Conservation (phyloP, 2,888 invertebrate species). For the Drosophila anceps region DNA sequence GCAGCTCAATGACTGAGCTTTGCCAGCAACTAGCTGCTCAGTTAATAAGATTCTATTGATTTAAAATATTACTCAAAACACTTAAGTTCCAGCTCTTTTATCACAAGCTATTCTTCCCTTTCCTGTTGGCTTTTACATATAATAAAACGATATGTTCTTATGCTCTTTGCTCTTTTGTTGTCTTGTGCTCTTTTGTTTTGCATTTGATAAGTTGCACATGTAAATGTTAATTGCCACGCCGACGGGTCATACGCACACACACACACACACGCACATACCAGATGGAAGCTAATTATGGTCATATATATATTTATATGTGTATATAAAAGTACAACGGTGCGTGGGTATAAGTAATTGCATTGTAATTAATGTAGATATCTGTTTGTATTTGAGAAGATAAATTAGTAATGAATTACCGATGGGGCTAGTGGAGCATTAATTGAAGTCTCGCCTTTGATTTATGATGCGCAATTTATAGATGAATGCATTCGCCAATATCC, state of each 20-base stretch:
- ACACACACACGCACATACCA: conserved; percentile 3
- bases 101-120: background rate
- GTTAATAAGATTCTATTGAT: background rate
- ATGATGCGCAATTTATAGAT: conserved; percentile 67
- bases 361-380: conserved; percentile 69
- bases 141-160: conserved; percentile 14
- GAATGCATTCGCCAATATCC: conserved; percentile 61
- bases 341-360: conserved; percentile 67
- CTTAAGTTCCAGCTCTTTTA: background rate
- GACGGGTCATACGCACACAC: conserved; percentile 13
- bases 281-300: conserved; percentile 50
- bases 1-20: too few species aligned
- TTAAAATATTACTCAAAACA: too few species aligned
- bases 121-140: background rate
- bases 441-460: conserved; percentile 73
- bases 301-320: conserved; percentile 19
- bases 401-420: conserved; percentile 77
- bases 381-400: conserved; percentile 64
- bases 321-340: conserved; percentile 5
- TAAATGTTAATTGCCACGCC: conserved; percentile 58
- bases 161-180: too few species aligned
- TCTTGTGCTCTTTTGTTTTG: conserved; percentile 32
- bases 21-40: background rate
- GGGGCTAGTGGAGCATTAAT: conserved; percentile 75
- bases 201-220: conserved; percentile 51